A percentile compares a stretch with the other conserved stretches of the same genome.
phyloP scores from a whole-genome alignment of 1,140 invertebrate species.

The Aradophagus sp. region DNA sequence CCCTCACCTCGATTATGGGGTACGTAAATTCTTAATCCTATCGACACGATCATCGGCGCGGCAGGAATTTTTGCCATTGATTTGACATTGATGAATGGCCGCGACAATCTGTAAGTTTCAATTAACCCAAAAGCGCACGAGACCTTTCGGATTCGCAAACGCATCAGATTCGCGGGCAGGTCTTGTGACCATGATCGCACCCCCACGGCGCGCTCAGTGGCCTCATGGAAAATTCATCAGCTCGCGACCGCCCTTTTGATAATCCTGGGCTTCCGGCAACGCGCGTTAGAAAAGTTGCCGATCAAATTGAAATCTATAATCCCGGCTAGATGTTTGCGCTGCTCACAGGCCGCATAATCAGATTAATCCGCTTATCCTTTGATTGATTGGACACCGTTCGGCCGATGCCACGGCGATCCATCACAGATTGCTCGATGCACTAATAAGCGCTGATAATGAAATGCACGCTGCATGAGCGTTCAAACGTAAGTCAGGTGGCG shows the following conservation, averaged over 20 bases:
- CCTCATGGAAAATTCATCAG: constrained; percentile 51
- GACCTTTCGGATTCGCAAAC: constrained; percentile 16
- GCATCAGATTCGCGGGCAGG: constrained; percentile 28
- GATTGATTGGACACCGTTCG: constrained; percentile 64
- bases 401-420: constrained; percentile 59
- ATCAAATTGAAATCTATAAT: constrained; percentile 66
- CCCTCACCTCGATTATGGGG: constrained; percentile 8
- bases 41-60: constrained; percentile 32
- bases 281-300: constrained; percentile 59
- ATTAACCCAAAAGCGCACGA: constrained; percentile 38
- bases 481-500: constrained; percentile 29
- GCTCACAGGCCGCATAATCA: constrained; percentile 56
- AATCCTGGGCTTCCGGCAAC: constrained; percentile 37
- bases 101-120: constrained; percentile 44
- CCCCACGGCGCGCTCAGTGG: constrained; percentile 25
- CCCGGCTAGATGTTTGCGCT: constrained; percentile 58
- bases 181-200: constrained; percentile 32
- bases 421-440: constrained; percentile 60
- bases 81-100: constrained; percentile 40
- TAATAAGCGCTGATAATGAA: constrained; percentile 66
- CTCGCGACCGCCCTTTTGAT: constrained; percentile 35
- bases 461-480: constrained; percentile 53
- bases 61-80: constrained; percentile 20
- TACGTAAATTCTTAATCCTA: constrained; percentile 32
- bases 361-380: constrained; percentile 67